Base-by-base conservation (phyloP, 1,140 invertebrate species). In the Drosophila varians region DNA sequence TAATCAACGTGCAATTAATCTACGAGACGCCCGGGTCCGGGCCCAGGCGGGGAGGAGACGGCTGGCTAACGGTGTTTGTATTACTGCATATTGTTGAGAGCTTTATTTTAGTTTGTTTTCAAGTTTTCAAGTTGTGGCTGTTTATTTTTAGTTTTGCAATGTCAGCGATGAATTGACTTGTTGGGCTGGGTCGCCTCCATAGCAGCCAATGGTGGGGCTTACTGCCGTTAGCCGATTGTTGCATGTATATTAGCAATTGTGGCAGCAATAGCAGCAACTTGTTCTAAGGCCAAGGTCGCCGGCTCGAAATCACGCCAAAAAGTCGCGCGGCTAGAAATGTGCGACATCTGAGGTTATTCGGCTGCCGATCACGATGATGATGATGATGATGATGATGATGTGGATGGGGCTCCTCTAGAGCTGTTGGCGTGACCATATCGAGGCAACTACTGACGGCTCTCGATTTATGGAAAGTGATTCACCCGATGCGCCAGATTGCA, bases 1-100 rank as follows among this genome's bases (percentile, higher is more conserved):
- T 86, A 84, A 84, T 84, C 80, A 80, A 69, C 61, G 54, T 86
- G 80, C 80, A 86, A 84, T 84, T 84, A 84, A 86, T 86, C 80
- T 86, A 73, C 68, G 75, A 62, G 79, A 58, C 66, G 57, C 58
- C 78, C 40, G 62, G 84, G 78, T 77, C 78, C 60, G 55, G 65
- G 55, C 78, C 40, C 70, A 83, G 78, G 77, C 78, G 66, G 55
- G 65, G 55, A 53, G 47, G 58, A n/a, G n/a, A n/a, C n/a, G 65
- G 48, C 43, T n/a, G n/a, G n/a, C 57, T 86, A 84, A 84, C 80
- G 75, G 79, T 60, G 38, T 42, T 42, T 66, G 56, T 60, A 42
- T 62, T 79, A 71, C 55, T 80, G 72, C 62, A 28, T 65, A 48
- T 53, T 53, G 48, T 54, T 53, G 61, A 11, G 28, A 31, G 28